Percentiles rank a stretch among this genome's conserved stretches.
These are phyloP conservation scores for Uria aalge DNA, from an alignment of 2,113 vertebrate species.

Conservation along the genomic window DNA sequence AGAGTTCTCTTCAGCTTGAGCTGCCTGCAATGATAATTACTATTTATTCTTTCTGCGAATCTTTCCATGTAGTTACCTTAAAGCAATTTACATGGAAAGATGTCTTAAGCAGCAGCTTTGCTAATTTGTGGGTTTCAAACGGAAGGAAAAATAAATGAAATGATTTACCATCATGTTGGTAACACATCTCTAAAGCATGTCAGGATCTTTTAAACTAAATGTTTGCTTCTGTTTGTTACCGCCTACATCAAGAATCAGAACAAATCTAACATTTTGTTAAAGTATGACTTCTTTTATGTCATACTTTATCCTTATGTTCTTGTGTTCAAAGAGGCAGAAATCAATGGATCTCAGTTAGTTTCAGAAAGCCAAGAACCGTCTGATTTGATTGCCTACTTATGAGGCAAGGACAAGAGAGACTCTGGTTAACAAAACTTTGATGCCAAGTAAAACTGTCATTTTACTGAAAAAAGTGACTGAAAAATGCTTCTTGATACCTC, in stretches of 20 bases:
- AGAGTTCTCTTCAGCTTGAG: neutral
- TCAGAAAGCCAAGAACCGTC: neutral
- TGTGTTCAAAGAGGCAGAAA: neutral
- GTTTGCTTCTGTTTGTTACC: neutral
- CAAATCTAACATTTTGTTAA: neutral
- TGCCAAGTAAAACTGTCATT: neutral
- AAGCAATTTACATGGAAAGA: neutral
- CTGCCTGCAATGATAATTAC: neutral
- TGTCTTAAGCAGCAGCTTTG: neutral
- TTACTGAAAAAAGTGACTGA: neutral
- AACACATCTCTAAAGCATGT: neutral
- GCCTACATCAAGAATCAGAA: neutral
- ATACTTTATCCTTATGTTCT: neutral
- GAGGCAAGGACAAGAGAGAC: neutral
- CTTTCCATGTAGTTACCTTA: neutral
- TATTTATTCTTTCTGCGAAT: neutral
- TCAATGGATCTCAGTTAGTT: neutral
- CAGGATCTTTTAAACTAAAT: neutral
- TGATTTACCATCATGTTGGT: neutral
- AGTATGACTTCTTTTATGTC: neutral
- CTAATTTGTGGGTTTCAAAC: neutral
- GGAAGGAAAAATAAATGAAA: neutral
- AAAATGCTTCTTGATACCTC: neutral
- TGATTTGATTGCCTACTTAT: neutral
- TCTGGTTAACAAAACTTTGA: neutral